These are phyloP conservation scores for Notodonta ziczac DNA, from an alignment of 2,888 invertebrate genomes.

Conservation along the genomic window DNA sequence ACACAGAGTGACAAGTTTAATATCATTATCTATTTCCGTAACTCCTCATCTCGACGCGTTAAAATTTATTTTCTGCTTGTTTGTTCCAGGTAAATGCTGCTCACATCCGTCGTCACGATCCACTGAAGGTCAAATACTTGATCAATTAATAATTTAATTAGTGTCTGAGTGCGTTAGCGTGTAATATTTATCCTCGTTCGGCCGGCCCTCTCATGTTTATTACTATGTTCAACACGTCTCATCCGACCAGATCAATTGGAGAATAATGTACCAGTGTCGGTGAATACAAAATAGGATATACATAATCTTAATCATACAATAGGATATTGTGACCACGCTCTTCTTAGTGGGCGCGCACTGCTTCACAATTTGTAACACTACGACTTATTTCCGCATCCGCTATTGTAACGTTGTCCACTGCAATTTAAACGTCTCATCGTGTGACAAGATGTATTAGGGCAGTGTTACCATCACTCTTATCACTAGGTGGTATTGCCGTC, in stretches of 20 bases:
- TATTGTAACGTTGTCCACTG: slow-evolving; percentile 56
- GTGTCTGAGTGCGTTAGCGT: slow-evolving; percentile 22
- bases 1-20: slow-evolving; percentile 66
- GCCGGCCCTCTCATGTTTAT: slow-evolving; percentile 25
- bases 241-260: slow-evolving; percentile 27
- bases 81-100: slow-evolving; percentile 61
- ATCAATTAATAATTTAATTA: slow-evolving; percentile 34
- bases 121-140: slow-evolving; percentile 42
- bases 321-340: slow-evolving; percentile 29
- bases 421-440: slow-evolving; percentile 74
- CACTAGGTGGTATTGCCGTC: slow-evolving; percentile 36
- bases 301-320: slow-evolving; percentile 22
- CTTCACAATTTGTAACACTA: slow-evolving; percentile 62
- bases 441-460: slow-evolving; percentile 73
- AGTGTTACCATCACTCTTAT: slow-evolving; percentile 53
- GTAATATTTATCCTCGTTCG: slow-evolving; percentile 24
- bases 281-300: slow-evolving; percentile 38
- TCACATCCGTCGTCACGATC: slow-evolving; percentile 38
- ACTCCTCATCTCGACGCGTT: slow-evolving; percentile 42
- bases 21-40: slow-evolving; percentile 66
- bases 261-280: slow-evolving; percentile 30
- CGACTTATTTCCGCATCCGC: slow-evolving; percentile 68
- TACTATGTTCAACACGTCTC: slow-evolving; percentile 36
- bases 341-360: slow-evolving; percentile 29
- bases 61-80: slow-evolving; percentile 48